These are phyloP conservation scores for Crypturellus tataupa DNA, from an alignment of 2,797 vertebrate species.

Conservation along the genomic window DNA sequence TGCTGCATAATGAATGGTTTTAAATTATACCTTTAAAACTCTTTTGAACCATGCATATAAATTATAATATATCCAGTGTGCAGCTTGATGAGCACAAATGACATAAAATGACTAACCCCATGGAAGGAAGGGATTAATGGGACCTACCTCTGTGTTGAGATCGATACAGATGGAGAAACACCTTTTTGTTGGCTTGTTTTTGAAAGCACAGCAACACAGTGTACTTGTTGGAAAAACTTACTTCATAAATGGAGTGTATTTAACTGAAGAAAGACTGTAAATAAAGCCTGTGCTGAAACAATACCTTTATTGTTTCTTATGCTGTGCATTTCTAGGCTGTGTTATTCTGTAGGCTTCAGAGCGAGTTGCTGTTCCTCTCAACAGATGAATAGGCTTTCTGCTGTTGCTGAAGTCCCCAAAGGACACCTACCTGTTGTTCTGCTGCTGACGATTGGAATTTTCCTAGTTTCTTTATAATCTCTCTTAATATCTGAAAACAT, in stretches of 20 bases:
- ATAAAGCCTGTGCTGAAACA: not conserved
- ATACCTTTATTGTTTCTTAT: not conserved
- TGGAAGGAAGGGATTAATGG: not conserved
- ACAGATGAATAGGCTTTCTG: not conserved
- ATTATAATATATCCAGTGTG: not conserved
- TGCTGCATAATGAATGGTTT: not conserved
- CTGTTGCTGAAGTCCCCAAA: not conserved
- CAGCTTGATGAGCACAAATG: not conserved
- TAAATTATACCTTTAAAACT: not conserved
- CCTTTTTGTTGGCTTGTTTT: not conserved
- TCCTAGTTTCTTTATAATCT: not conserved
- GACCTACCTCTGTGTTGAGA: not conserved
- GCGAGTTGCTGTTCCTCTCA: not conserved
- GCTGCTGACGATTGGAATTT: not conserved
- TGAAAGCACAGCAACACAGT: not conserved
- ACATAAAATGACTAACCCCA: not conserved
- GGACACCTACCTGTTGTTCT: not conserved
- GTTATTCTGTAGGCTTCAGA: not conserved
- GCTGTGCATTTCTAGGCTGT: not conserved
- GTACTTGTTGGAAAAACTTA: not conserved
- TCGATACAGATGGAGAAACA: not conserved
- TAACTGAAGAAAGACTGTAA: not conserved
- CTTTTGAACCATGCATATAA: fast-evolving
- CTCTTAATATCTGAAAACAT: not conserved
- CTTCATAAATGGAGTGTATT: not conserved